phyloP scores from a whole-genome alignment of 2,888 invertebrate species.

The Xestia ashworthii region DNA sequence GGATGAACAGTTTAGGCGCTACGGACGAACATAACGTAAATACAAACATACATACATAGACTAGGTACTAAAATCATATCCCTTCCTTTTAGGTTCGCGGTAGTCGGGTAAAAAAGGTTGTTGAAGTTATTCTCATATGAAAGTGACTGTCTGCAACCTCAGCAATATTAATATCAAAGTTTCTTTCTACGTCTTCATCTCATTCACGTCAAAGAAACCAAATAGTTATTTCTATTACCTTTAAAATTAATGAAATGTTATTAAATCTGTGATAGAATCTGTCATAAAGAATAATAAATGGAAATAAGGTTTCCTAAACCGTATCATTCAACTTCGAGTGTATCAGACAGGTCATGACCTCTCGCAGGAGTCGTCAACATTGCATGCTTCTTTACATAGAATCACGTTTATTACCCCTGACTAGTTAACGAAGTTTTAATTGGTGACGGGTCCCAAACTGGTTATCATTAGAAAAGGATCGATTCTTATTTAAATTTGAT shows the following conservation, averaged over 20 bases:
- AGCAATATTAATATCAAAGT: background rate
- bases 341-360: slow-evolving; percentile 40
- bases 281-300: background rate
- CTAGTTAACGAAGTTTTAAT: slow-evolving; percentile 14
- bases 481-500: background rate
- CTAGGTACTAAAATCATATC: too few species aligned
- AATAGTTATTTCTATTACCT: background rate
- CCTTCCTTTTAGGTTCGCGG: too few species aligned
- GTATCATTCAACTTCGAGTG: background rate
- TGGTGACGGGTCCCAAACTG: too few species aligned
- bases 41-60: too few species aligned
- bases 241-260: slow-evolving; percentile 20
- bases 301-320: background rate
- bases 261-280: background rate
- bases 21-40: too few species aligned
- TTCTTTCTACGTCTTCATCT: slow-evolving; percentile 23
- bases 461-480: background rate
- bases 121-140: background rate
- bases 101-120: background rate
- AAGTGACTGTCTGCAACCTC: background rate
- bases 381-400: background rate
- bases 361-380: slow-evolving; percentile 21
- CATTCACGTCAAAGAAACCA: slow-evolving; percentile 6
- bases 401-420: background rate
- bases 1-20: too few species aligned